phyloP scores from a whole-genome alignment of 2,888 invertebrate genomes.

The Alloplasta piceator region DNA sequence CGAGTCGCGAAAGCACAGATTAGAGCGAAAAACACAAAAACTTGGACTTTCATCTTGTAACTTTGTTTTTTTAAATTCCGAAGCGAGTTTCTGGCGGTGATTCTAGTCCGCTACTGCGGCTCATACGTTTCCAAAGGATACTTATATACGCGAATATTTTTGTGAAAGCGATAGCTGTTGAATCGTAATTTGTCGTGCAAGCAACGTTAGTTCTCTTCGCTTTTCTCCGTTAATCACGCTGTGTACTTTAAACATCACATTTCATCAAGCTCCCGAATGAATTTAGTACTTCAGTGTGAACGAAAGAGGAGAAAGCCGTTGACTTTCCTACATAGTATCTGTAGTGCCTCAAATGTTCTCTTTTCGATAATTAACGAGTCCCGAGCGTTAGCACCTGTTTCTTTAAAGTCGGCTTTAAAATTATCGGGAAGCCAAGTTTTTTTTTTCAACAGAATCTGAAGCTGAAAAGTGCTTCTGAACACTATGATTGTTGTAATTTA shows the following conservation, averaged over 20 bases:
- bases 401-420: too few relatives aligned
- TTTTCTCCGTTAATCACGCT: conserved; percentile 65
- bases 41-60: conserved; percentile 37
- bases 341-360: too few relatives aligned
- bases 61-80: neutral
- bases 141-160: conserved; percentile 53
- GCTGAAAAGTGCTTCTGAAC: too few relatives aligned
- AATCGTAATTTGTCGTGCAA: conserved; percentile 71
- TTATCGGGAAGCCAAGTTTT: too few relatives aligned
- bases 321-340: neutral
- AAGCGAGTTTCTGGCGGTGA: neutral
- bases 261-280: conserved; percentile 13
- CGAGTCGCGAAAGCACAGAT: conserved; percentile 42
- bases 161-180: conserved; percentile 26
- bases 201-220: conserved; percentile 71
- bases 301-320: conserved; percentile 44
- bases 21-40: conserved; percentile 22
- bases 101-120: conserved; percentile 14
- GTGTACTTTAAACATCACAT: conserved; percentile 12
- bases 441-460: too few relatives aligned
- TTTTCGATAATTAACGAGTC: too few relatives aligned
- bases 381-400: too few relatives aligned
- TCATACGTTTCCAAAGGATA: conserved; percentile 22
- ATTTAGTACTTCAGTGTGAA: conserved; percentile 32
- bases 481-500: too few relatives aligned